phyloP scores from a whole-genome alignment of 2,797 vertebrate species.

The Argentina silus region DNA sequence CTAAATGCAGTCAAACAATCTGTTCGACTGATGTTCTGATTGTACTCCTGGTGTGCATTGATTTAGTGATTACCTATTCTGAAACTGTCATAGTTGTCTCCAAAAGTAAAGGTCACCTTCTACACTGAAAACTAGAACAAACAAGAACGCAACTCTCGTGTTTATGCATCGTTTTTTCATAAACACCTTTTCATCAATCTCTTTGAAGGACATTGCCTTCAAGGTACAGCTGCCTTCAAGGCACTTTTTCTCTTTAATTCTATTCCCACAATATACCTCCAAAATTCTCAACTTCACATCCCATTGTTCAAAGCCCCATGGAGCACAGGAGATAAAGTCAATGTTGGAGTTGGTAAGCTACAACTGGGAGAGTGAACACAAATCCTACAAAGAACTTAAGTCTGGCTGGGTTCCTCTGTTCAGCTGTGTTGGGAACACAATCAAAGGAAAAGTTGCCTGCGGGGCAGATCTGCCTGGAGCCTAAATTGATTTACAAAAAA shows the following conservation, averaged over 20 bases:
- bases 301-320: conserved; percentile 35
- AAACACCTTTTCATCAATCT: conserved; percentile 58
- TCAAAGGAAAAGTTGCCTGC: conserved; percentile 76
- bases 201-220: conserved; percentile 75
- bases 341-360: conserved; percentile 57
- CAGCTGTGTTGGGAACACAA: conserved; percentile 70
- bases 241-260: conserved; percentile 56
- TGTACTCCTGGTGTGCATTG: neutral
- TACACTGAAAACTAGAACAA: conserved; percentile 16
- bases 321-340: conserved; percentile 30
- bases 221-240: conserved; percentile 72
- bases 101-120: neutral
- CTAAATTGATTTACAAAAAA: conserved; percentile 72
- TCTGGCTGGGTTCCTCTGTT: conserved; percentile 65
- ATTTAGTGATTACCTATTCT: conserved; percentile 16
- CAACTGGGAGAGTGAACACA: conserved; percentile 62
- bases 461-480: conserved; percentile 75
- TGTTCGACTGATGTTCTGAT: conserved; percentile 1
- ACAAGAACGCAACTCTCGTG: conserved; percentile 30
- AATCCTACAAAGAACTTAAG: conserved; percentile 74
- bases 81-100: conserved; percentile 15
- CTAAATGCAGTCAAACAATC: conserved; percentile 9
- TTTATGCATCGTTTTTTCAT: conserved; percentile 52
- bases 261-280: conserved; percentile 59
- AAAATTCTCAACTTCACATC: conserved; percentile 59